Evolutionary conservation across 2,113 vertebrate genomes (phyloP).

Genomic region (Lampris incognitus): DNA sequence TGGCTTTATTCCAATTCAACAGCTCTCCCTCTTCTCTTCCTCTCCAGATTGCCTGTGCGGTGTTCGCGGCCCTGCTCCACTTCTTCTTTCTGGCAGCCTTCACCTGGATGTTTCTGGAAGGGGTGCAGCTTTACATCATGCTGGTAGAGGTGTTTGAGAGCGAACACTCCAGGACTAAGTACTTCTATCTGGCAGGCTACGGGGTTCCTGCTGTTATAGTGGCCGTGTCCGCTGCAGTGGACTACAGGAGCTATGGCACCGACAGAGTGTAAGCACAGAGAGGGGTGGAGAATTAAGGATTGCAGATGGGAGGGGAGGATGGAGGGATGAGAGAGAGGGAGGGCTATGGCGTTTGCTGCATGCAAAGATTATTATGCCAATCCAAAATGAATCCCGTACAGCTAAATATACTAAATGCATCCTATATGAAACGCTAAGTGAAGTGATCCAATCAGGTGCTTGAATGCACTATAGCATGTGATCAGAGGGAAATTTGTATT

Average conservation of each 20-base stretch:
- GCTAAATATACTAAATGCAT: too few relatives aligned
- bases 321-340: slow-evolving; percentile 17
- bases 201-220: slow-evolving; percentile 97
- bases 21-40: slow-evolving; percentile 30
- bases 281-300: slow-evolving; percentile 12
- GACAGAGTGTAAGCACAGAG: slow-evolving; percentile 82
- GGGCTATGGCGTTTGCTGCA: slow-evolving; percentile 15
- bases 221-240: slow-evolving; percentile 93
- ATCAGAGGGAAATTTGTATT: too few relatives aligned
- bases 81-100: slow-evolving; percentile 99
- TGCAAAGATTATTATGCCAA: too few relatives aligned
- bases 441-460: too few relatives aligned
- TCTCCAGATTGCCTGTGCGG: slow-evolving; percentile 93
- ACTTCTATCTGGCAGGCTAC: slow-evolving; percentile 97
- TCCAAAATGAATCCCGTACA: too few relatives aligned
- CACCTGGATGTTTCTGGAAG: slow-evolving; percentile 99
- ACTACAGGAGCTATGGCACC: slow-evolving; percentile 97
- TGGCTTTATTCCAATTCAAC: slow-evolving; percentile 42
- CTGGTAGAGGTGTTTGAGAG: slow-evolving; percentile 99
- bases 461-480: too few relatives aligned
- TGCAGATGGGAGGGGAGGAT: slow-evolving; percentile 42
- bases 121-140: slow-evolving; percentile 99
- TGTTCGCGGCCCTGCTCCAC: slow-evolving; percentile 96
- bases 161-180: slow-evolving; percentile 94
- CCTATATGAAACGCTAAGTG: too few relatives aligned